Conservation (phyloP, 2,797 vertebrate species). For the Chrysocyon brachyurus region DNA sequence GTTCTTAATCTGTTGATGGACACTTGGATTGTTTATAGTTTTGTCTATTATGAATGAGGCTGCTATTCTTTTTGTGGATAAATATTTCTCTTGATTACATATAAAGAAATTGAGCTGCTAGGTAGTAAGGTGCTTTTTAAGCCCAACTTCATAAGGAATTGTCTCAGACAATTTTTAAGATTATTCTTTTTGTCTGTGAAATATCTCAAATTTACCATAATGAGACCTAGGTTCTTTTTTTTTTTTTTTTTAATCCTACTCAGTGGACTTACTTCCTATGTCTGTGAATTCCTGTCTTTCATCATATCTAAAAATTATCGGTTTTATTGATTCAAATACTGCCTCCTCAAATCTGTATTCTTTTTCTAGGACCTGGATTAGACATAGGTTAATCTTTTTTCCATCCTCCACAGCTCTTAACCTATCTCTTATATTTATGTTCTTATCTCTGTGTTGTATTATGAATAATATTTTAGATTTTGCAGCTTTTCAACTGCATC, state of each 20-base stretch:
- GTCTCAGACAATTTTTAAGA: neutral
- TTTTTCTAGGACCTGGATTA: neutral
- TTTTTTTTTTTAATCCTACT: neutral
- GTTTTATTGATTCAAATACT: neutral
- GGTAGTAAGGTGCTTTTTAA: neutral
- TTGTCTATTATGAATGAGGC: neutral
- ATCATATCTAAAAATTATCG: neutral
- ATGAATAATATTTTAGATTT: neutral
- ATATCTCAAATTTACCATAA: neutral
- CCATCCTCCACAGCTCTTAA: neutral
- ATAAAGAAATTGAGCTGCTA: neutral
- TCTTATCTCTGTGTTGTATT: neutral
- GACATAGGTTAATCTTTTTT: neutral
- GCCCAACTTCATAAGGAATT: neutral
- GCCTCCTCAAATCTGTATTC: neutral
- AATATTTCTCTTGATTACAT: neutral
- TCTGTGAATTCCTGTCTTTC: neutral
- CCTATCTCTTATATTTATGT: neutral
- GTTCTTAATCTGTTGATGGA: neutral
- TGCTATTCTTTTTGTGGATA: neutral
- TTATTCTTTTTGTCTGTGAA: neutral
- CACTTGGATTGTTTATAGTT: neutral
- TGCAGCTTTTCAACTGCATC: neutral
- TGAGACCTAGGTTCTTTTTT: neutral
- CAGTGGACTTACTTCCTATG: neutral